Base-by-base conservation (phyloP, 2,888 invertebrate genomes). In the Papilio demoleus region DNA sequence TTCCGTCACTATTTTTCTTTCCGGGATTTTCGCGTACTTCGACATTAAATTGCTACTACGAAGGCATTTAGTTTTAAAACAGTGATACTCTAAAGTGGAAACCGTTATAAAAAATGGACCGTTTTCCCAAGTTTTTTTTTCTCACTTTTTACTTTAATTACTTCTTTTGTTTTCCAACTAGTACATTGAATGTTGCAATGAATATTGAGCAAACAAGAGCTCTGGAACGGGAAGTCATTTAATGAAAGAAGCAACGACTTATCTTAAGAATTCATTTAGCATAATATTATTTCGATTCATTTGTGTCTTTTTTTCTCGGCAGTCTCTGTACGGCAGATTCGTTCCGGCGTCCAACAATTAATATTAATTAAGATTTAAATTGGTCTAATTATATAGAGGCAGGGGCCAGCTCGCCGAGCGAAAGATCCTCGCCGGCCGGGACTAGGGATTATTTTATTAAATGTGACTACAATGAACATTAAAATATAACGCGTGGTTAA, bases 361-460 rank as follows among this genome's bases (percentile, higher is more conserved):
- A 91, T 92, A 92, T 90, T 91, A 92, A 92, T 92, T 92, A 92
- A 88, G 90, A 92, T 91, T 92, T 92, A 91, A 92, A 92, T 92
- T 92, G 92, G 90, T 91, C 90, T 92, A 91, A 92, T 92, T 92
- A 90, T 87, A 88, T 89, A 88, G 90, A 90, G 84, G 86, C 84
- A 82, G 83, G 86, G 85, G 81, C 87, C 87, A 86, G 87, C 88
- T 88, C 82, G 81, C 77, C 84, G 77, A 81, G 81, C 84, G 81
- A 53, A 84, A 82, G 81, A 83, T 84, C 83, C 86, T 85, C 81
- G 81, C 79, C 78, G 77, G 81, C 79, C 77, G 77, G 75, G 77
- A 76, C 76, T 79, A 81, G 76, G 74, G 70, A 61, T 79, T 84
- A 83, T 81, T 78, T 80, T 76, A 77, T 77, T 79, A 70, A 78